Conservation (phyloP, 2,797 vertebrate genomes). For the Cossypha niveicapilla region DNA sequence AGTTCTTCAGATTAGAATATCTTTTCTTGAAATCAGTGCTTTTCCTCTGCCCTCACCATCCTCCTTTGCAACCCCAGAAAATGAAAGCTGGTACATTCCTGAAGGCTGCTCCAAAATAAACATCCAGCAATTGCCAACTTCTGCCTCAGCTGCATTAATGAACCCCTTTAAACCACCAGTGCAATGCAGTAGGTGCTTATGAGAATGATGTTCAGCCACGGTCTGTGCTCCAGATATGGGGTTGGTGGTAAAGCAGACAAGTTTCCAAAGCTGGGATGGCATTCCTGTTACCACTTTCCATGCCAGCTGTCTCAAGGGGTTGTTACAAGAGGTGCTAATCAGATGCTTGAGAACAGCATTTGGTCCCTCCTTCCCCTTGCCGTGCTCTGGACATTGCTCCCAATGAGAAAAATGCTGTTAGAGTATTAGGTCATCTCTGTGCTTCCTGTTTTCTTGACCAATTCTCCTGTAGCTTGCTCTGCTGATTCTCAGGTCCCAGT, state of each 20-base stretch:
- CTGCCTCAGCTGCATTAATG: not conserved
- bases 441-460: not conserved
- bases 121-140: not conserved
- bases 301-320: not conserved
- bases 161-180: not conserved
- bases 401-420: not conserved
- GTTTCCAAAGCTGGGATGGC: not conserved
- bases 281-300: not conserved
- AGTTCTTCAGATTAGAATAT: not conserved
- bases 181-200: not conserved
- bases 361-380: rapidly evolving
- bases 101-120: not conserved
- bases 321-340: not conserved
- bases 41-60: not conserved
- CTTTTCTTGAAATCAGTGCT: not conserved
- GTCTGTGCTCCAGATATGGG: not conserved
- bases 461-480: not conserved
- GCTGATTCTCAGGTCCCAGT: not conserved
- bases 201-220: not conserved
- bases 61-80: not conserved
- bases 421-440: not conserved
- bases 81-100: not conserved
- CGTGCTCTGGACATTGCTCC: not conserved
- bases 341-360: not conserved
- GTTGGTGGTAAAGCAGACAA: not conserved